These are phyloP conservation scores for Vollenhovia emeryi DNA, from an alignment of 1,140 invertebrate genomes.

Conservation along the genomic window DNA sequence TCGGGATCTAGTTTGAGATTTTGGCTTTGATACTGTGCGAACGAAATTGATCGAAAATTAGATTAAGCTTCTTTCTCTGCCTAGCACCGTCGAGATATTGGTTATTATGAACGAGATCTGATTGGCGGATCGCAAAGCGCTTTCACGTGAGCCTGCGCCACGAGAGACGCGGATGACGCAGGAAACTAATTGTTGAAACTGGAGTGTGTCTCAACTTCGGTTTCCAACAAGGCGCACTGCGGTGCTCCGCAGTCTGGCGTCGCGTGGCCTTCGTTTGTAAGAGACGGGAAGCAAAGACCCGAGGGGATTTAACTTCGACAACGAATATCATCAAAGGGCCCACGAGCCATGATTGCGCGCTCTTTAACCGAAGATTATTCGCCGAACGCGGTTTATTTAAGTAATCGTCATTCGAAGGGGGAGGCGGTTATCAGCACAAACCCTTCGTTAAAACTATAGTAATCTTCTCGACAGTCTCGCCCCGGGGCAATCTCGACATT, in stretches of 20 bases:
- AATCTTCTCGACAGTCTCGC: slow-evolving; percentile 71
- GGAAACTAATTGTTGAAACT: slow-evolving; percentile 65
- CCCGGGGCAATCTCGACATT: slow-evolving; percentile 39
- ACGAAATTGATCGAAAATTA: background rate
- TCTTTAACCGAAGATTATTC: slow-evolving; percentile 68
- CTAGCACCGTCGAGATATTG: background rate
- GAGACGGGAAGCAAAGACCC: slow-evolving; percentile 59
- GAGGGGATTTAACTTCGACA: slow-evolving; percentile 65
- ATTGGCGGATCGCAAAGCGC: slow-evolving; percentile 32
- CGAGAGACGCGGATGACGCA: slow-evolving; percentile 54
- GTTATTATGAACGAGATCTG: slow-evolving; percentile 23
- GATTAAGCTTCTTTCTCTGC: slow-evolving; percentile 28
- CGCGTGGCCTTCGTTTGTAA: slow-evolving; percentile 41
- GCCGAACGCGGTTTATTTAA: slow-evolving; percentile 71
- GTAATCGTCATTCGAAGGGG: slow-evolving; percentile 73
- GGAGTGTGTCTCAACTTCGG: slow-evolving; percentile 56
- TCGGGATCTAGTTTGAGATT: background rate
- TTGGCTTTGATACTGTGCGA: background rate
- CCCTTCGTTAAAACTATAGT: slow-evolving; percentile 78
- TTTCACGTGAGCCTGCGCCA: slow-evolving; percentile 18
- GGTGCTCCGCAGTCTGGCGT: slow-evolving; percentile 44
- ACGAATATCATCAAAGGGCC: slow-evolving; percentile 70
- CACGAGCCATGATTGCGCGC: slow-evolving; percentile 16
- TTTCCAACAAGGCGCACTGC: slow-evolving; percentile 51
- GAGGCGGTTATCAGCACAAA: slow-evolving; percentile 56